Evolutionary conservation across 2,113 vertebrate species (phyloP), one percentile per base, ranked within the genome.

Genomic region (Pluvianellus socialis): DNA sequence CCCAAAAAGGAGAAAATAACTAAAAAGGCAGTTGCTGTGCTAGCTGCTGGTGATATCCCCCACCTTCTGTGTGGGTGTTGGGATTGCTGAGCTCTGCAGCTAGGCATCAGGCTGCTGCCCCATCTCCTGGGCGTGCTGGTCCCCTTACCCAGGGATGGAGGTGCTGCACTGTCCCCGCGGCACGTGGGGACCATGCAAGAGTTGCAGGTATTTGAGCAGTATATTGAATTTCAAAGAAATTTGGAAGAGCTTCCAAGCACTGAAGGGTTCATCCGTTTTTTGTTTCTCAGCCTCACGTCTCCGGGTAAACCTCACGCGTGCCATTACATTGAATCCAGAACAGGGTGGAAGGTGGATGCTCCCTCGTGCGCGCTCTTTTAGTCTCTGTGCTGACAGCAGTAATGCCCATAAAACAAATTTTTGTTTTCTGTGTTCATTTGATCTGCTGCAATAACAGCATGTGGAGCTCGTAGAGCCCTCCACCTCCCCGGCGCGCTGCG

Each of bases 141-240:
- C 26, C 71, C 45, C 6, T 3, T 7, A 4, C 4, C 44, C 18
- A 1, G 5, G 70, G 79, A 30, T 0, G 0, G 80, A 47, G 42
- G 7, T 59, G 52, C 45, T 70, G 24, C 42, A 33, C 53, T 56
- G 27, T 35, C 23, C 38, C 32, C 23, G 55, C 74, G 20, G 55
- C 4, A 2, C 10, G 5, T 38, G 77, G 68, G 49, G 10, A 20
- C 22, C 33, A 49, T 56, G 67, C 20, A 15, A n/a, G 26, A 59
- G n/a, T 35, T 17, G 5, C 21, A 27, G 45, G 35, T 56, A 7
- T n/a, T 74, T 58, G 66, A 77, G 63, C 63, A 49, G 15, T 27
- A 21, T 52, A 19, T 52, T 6, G n/a, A 13, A 56, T 55, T 53
- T 42, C 27, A 26, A 55, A 73, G 62, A 33, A 40, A 32, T 40